phyloP scores from a whole-genome alignment of 2,113 vertebrate species.

The Phoxinus phoxinus region DNA sequence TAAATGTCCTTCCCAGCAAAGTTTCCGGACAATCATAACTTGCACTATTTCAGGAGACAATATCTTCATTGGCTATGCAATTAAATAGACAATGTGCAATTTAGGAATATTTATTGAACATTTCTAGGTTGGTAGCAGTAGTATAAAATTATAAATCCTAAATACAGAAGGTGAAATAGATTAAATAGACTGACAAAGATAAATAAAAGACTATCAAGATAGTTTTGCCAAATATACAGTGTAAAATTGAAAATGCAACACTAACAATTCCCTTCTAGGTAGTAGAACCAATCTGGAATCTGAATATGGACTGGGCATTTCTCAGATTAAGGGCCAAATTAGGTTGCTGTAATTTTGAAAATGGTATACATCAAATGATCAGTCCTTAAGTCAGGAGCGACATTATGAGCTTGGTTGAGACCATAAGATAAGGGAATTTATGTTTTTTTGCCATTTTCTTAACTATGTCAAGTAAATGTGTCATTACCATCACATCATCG shows the following conservation, averaged over 20 bases:
- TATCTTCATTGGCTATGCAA: neutral
- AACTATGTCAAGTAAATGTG: too few relatives aligned
- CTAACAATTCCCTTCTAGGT: too few relatives aligned
- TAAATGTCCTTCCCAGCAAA: neutral
- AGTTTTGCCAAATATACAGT: neutral
- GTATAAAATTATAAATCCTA: neutral
- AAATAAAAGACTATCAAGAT: neutral
- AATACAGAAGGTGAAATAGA: neutral
- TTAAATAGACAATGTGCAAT: neutral
- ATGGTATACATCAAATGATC: too few relatives aligned
- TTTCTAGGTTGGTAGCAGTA: neutral
- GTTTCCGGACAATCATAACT: neutral
- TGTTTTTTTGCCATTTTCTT: too few relatives aligned
- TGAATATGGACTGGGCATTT: neutral
- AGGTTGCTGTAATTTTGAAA: too few relatives aligned
- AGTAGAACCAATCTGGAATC: neutral
- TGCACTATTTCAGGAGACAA: neutral
- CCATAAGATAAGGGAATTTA: too few relatives aligned
- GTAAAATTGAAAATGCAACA: neutral
- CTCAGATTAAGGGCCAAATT: too few relatives aligned
- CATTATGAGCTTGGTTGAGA: too few relatives aligned
- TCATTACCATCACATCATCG: too few relatives aligned
- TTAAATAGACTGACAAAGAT: neutral
- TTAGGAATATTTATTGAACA: neutral
- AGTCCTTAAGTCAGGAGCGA: too few relatives aligned